Conservation (phyloP, 2,797 vertebrate genomes). For the Tolypeutes matacus region DNA sequence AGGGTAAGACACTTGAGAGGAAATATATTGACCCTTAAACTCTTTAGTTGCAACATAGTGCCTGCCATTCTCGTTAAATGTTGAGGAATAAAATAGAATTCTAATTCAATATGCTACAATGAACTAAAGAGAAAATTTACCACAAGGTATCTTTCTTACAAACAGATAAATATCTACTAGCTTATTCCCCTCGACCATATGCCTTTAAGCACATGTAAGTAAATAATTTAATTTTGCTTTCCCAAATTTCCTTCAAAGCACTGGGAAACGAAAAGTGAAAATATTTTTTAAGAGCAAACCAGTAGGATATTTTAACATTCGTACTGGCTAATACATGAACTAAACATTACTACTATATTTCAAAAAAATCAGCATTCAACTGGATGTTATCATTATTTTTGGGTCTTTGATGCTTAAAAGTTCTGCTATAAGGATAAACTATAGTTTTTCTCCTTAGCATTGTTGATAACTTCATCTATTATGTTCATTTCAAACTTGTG, state of each 20-base stretch:
- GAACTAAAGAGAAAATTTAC: conserved; percentile 28
- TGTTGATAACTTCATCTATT: conserved; percentile 38
- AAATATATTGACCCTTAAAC: conserved; percentile 18
- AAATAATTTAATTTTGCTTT: conserved; percentile 62
- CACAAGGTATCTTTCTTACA: conserved; percentile 5
- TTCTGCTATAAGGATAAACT: not conserved
- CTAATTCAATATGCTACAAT: not conserved
- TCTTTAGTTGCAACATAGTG: not conserved
- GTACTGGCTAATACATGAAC: conserved; percentile 40
- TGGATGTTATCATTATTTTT: conserved; percentile 31
- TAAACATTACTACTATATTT: conserved; percentile 45
- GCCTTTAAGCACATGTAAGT: not conserved
- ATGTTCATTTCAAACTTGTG: conserved; percentile 42
- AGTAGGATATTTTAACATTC: conserved; percentile 45
- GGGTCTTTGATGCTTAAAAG: conserved; percentile 35
- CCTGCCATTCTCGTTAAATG: not conserved
- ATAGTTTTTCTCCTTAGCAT: conserved; percentile 7
- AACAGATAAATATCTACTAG: conserved; percentile 14
- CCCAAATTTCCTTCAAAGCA: conserved; percentile 48
- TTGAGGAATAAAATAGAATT: conserved; percentile 53
- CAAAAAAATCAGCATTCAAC: not conserved
- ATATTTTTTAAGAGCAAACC: conserved; percentile 24
- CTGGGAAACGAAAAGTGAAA: conserved; percentile 7
- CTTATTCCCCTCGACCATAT: conserved; percentile 20
- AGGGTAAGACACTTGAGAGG: not conserved